phyloP scores from a whole-genome alignment of 2,888 invertebrate species.

The Drosophila koepferae region DNA sequence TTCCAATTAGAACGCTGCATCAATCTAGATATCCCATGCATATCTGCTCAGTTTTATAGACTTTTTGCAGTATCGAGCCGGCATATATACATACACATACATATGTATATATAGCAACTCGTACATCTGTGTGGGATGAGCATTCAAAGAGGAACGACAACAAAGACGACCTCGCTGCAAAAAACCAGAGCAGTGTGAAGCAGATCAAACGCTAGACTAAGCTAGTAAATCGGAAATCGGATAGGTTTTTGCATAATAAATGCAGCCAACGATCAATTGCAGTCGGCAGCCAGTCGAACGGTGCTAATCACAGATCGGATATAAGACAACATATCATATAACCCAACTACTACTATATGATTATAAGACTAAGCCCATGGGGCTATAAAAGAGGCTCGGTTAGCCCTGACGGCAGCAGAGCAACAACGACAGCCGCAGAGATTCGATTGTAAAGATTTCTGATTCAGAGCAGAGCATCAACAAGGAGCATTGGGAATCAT shows the following conservation, averaged over 20 bases:
- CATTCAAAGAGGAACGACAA: not conserved
- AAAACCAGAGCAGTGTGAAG: constrained; percentile 68
- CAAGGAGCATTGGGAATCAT: constrained; percentile 15
- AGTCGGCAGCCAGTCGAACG: constrained; percentile 33
- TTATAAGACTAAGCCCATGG: constrained; percentile 20
- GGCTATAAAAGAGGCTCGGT: constrained; percentile 46
- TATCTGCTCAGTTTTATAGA: not conserved
- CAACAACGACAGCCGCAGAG: constrained; percentile 32
- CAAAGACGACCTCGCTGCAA: constrained; percentile 31
- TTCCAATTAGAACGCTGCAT: not conserved
- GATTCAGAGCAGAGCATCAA: constrained; percentile 2
- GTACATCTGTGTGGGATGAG: constrained; percentile 7
- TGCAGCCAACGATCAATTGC: constrained; percentile 65
- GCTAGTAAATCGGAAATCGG: constrained; percentile 57
- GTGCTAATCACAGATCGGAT: constrained; percentile 60
- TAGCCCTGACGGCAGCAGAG: constrained; percentile 32
- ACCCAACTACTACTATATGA: constrained; percentile 13
- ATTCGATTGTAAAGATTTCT: constrained; percentile 46
- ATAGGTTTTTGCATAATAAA: constrained; percentile 70
- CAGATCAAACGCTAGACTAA: constrained; percentile 60
- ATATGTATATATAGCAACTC: too few relatives aligned
- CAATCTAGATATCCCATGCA: not conserved
- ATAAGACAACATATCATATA: constrained; percentile 48
- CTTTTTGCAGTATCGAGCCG: not conserved
- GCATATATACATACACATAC: not conserved